A percentile compares a stretch with the other conserved stretches of the same genome.
These are phyloP conservation scores for Rhingia campestris DNA, from an alignment of 2,888 invertebrate genomes.

Conservation along the genomic window DNA sequence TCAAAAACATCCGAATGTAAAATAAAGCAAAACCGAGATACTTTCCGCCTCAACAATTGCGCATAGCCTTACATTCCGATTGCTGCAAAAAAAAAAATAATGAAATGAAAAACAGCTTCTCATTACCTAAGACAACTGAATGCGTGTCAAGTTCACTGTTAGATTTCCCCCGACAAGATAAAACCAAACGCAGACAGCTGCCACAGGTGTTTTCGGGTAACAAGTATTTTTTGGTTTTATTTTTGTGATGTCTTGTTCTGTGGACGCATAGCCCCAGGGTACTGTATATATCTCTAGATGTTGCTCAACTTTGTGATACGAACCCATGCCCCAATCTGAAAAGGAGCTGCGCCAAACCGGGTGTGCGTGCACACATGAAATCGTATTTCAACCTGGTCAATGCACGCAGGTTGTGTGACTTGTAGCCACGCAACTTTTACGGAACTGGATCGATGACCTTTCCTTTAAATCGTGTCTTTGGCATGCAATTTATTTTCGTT, in stretches of 20 bases:
- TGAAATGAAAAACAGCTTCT: slow-evolving; percentile 1
- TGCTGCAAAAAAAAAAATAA: not conserved
- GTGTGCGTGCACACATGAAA: slow-evolving; percentile 54
- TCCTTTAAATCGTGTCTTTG: slow-evolving; percentile 2
- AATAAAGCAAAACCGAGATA: slow-evolving; percentile 6
- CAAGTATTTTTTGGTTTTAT: not conserved
- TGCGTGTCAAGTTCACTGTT: slow-evolving; percentile 70
- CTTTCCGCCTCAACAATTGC: slow-evolving; percentile 23
- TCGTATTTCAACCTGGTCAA: slow-evolving; percentile 33
- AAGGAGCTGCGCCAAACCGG: slow-evolving; percentile 38
- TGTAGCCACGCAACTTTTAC: slow-evolving; percentile 25
- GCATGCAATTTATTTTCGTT: slow-evolving; percentile 10
- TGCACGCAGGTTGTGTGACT: slow-evolving; percentile 36
- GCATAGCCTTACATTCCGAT: slow-evolving; percentile 15
- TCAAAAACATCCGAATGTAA: slow-evolving; percentile 2
- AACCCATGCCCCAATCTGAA: not conserved
- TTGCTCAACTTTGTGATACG: slow-evolving; percentile 31
- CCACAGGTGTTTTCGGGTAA: slow-evolving; percentile 31
- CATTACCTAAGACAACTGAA: slow-evolving; percentile 37
- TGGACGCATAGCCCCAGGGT: slow-evolving; percentile 48
- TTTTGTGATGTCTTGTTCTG: slow-evolving; percentile 18
- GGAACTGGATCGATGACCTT: slow-evolving; percentile 66
- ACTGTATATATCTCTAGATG: slow-evolving; percentile 7
- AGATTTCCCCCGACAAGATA: slow-evolving; percentile 34
- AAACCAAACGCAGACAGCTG: slow-evolving; percentile 18